Evolutionary conservation across 2,888 invertebrate species (phyloP).

Genomic region (Cephus spinipes): DNA sequence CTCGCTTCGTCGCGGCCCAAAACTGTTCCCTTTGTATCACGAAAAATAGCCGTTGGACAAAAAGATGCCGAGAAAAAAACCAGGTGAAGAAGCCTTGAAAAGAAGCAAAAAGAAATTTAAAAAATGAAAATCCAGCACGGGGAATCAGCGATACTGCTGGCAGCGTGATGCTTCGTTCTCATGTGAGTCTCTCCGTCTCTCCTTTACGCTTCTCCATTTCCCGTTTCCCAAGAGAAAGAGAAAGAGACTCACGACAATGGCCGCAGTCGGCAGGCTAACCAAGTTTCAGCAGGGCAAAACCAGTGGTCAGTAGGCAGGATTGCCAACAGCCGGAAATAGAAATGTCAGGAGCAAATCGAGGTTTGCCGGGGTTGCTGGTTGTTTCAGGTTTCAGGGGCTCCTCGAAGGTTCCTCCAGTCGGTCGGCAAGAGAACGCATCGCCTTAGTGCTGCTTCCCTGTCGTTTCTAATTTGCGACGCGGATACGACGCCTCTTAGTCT

Average conservation of each 20-base stretch:
- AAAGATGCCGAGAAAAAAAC: not conserved
- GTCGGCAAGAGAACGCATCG: conserved; percentile 17
- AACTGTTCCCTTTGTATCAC: conserved; percentile 34
- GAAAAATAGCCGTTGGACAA: conserved; percentile 11
- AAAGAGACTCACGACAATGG: not conserved
- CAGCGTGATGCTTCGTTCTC: not conserved
- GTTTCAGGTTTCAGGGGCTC: not conserved
- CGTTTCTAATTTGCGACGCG: conserved; percentile 37
- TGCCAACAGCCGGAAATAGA: not conserved
- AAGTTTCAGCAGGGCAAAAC: not conserved
- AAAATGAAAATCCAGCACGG: not conserved
- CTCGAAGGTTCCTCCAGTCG: not conserved
- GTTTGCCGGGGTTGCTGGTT: not conserved
- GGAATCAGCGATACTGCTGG: not conserved
- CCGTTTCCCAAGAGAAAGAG: not conserved
- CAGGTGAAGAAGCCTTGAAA: not conserved
- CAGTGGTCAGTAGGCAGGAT: not conserved
- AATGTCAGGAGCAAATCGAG: not conserved
- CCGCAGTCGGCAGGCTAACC: not conserved
- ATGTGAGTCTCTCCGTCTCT: too few relatives aligned
- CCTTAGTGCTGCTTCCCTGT: conserved; percentile 38
- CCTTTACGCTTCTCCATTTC: not conserved
- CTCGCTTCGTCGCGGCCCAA: conserved; percentile 45
- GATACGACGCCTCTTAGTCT: conserved; percentile 24
- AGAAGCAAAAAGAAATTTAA: not conserved